These are phyloP conservation scores for Oceanites oceanicus DNA, from an alignment of 2,113 vertebrate species.

Conservation along the genomic window DNA sequence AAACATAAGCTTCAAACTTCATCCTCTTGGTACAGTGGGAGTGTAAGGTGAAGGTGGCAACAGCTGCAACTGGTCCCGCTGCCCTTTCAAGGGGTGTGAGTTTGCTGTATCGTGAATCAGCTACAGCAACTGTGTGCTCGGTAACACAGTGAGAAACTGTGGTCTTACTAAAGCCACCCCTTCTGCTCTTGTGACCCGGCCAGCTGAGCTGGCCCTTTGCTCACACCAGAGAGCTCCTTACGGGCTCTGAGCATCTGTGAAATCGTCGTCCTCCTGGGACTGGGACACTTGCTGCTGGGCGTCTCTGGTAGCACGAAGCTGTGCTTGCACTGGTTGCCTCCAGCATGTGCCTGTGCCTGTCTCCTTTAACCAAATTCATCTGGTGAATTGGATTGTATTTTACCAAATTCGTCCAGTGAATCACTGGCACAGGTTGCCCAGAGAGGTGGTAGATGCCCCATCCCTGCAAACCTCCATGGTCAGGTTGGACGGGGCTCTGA, in stretches of 20 bases:
- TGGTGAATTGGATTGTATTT: too few relatives aligned
- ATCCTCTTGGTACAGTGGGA: background rate
- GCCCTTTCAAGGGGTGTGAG: too few relatives aligned
- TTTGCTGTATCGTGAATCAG: background rate
- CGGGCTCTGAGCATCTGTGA: fast-evolving
- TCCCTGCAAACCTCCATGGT: background rate
- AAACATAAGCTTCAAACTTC: background rate
- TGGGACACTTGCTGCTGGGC: background rate
- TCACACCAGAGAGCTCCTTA: background rate
- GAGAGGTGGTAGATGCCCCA: background rate
- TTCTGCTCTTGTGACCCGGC: background rate
- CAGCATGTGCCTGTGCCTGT: background rate
- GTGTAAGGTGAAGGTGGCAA: background rate
- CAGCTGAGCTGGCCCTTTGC: background rate
- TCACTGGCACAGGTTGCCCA: background rate
- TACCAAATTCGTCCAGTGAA: background rate
- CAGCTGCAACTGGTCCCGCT: background rate
- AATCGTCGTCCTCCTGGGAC: background rate
- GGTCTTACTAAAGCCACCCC: background rate
- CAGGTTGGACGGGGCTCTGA: background rate
- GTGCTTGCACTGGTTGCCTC: background rate
- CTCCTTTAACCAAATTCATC: background rate
- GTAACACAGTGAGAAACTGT: background rate
- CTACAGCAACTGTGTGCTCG: too few relatives aligned
- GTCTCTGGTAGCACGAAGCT: background rate